A percentile compares a stretch with the other conserved stretches of the same genome.
Evolutionary conservation across 2,797 vertebrate species (phyloP).

Genomic region (Linurgus olivaceus): DNA sequence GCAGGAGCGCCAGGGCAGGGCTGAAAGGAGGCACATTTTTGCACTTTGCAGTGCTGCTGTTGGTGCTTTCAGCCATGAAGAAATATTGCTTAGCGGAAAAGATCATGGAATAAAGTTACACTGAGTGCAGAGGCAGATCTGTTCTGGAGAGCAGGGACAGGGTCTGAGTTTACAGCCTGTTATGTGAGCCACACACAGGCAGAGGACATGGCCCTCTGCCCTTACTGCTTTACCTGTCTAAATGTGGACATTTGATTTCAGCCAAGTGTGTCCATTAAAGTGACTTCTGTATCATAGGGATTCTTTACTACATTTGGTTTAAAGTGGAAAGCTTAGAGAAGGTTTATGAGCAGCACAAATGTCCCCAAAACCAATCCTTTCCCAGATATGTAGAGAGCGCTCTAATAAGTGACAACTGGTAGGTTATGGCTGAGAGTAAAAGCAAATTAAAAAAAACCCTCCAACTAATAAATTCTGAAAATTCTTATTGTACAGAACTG

Average conservation of each 20-base stretch:
- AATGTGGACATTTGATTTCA: not conserved
- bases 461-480: not conserved
- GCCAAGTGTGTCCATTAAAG: not conserved
- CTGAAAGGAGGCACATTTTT: not conserved
- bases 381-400: not conserved
- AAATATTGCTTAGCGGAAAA: not conserved
- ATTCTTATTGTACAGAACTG: not conserved
- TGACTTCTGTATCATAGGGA: not conserved
- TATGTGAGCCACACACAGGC: rapidly evolving
- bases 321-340: not conserved
- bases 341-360: not conserved
- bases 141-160: not conserved
- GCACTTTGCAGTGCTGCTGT: not conserved
- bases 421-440: not conserved
- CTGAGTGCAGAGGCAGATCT: not conserved
- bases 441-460: not conserved
- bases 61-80: not conserved
- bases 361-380: not conserved
- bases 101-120: not conserved
- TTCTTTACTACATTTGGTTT: not conserved
- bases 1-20: not conserved
- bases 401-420: not conserved
- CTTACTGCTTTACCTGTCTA: not conserved
- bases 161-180: not conserved
- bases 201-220: not conserved